Percentiles rank a stretch among this genome's conserved stretches.
Evolutionary conservation across 2,888 invertebrate genomes (phyloP).

Genomic region (Druceiella hillmani): DNA sequence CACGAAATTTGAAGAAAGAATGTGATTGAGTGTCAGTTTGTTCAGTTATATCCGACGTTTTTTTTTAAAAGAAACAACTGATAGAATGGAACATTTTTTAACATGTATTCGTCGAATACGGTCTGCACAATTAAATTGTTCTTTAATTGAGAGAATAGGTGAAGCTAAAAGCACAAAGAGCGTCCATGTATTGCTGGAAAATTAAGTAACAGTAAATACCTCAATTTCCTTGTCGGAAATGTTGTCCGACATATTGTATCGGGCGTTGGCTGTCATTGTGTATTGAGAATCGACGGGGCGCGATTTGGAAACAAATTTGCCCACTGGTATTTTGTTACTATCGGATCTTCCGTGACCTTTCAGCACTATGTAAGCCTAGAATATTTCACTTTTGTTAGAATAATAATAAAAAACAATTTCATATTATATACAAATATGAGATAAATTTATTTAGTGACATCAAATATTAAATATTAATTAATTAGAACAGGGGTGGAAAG

Average conservation of each 20-base stretch:
- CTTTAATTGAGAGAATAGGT: not conserved
- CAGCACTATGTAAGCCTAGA: slow-evolving; percentile 87
- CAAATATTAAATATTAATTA: slow-evolving; percentile 3
- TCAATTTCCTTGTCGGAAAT: slow-evolving; percentile 47
- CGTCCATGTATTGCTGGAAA: slow-evolving; percentile 43
- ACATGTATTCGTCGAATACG: not conserved
- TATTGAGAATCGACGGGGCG: slow-evolving; percentile 57
- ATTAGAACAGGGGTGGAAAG: too few species aligned
- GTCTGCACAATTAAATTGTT: not conserved
- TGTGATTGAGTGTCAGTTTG: too few species aligned
- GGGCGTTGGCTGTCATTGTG: slow-evolving; percentile 56
- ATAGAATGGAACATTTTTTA: not conserved
- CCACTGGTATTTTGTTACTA: slow-evolving; percentile 56
- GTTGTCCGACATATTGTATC: slow-evolving; percentile 44
- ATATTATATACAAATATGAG: slow-evolving; percentile 2
- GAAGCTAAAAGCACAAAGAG: slow-evolving; percentile 38
- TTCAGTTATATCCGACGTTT: too few species aligned
- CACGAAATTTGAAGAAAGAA: too few species aligned
- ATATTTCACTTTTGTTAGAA: slow-evolving; percentile 13
- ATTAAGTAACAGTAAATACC: slow-evolving; percentile 26
- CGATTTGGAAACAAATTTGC: slow-evolving; percentile 66
- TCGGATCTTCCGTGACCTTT: slow-evolving; percentile 80
- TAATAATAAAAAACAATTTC: slow-evolving; percentile 4
- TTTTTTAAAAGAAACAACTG: slow-evolving; percentile 2
- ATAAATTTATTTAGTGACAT: slow-evolving; percentile 3